These are phyloP conservation scores for Pogonomyrmex californicus DNA, from an alignment of 1,140 invertebrate genomes.

Conservation along the genomic window DNA sequence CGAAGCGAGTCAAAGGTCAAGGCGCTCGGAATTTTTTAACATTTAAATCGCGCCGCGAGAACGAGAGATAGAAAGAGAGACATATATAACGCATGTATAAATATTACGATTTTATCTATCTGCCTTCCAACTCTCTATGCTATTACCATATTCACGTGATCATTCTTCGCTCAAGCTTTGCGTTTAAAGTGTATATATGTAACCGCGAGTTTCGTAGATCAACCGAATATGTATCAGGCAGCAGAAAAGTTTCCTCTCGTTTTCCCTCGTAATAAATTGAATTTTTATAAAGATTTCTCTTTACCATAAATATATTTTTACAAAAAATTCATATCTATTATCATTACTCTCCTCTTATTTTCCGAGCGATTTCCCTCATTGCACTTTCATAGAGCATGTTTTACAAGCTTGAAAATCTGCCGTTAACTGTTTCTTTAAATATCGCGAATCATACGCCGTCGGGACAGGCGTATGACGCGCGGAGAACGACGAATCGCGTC, in stretches of 20 bases:
- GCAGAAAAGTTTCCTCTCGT: neutral
- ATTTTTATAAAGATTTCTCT: neutral
- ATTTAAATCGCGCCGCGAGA: conserved; percentile 42
- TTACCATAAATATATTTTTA: neutral
- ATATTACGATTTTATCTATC: conserved; percentile 50
- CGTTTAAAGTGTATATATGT: conserved; percentile 3
- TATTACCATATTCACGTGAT: conserved; percentile 59
- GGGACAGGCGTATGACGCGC: neutral
- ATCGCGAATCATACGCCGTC: neutral
- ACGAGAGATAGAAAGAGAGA: neutral
- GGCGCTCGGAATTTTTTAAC: conserved; percentile 55
- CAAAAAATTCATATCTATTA: neutral
- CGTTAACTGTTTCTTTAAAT: neutral
- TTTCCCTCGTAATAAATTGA: too few relatives aligned
- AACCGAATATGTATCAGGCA: conserved; percentile 4
- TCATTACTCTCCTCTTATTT: neutral
- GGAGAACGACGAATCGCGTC: neutral
- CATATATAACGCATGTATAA: conserved; percentile 18
- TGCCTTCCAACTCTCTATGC: neutral
- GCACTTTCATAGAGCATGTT: neutral
- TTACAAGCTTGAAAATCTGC: neutral
- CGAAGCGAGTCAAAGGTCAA: conserved; percentile 57
- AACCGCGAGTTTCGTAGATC: conserved; percentile 25
- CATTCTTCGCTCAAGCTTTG: neutral
- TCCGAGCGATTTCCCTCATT: neutral